Conservation (phyloP, 2,113 vertebrate species). For the Onychorhynchus coronatus region DNA sequence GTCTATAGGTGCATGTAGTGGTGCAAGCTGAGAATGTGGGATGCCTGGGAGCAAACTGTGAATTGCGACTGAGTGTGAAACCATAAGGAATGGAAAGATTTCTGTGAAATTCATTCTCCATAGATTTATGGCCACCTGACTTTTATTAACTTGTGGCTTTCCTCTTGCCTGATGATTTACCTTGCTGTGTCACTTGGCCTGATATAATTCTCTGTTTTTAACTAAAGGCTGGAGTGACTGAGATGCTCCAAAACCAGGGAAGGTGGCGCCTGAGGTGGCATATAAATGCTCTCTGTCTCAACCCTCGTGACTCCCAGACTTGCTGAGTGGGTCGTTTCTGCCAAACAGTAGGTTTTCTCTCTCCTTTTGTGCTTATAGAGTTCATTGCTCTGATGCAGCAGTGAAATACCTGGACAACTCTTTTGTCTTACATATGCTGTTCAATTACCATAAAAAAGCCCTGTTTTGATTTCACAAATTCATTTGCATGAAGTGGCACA, state of each 20-base stretch:
- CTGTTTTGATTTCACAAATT: not conserved
- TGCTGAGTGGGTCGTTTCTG: not conserved
- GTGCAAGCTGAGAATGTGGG: not conserved
- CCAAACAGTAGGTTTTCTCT: not conserved
- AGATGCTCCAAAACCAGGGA: not conserved
- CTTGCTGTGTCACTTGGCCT: not conserved
- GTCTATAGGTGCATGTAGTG: accelerated
- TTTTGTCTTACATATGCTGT: not conserved
- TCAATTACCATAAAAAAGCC: not conserved
- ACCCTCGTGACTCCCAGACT: not conserved
- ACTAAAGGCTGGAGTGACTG: not conserved
- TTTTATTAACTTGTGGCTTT: not conserved
- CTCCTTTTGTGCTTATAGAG: not conserved
- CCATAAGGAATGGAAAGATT: not conserved
- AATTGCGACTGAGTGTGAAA: accelerated
- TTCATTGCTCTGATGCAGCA: not conserved
- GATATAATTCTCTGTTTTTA: not conserved
- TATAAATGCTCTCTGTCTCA: not conserved
- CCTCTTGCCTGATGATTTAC: not conserved
- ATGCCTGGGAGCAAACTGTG: not conserved
- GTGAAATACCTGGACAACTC: not conserved
- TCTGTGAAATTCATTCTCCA: not conserved
- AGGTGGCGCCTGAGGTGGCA: not conserved
- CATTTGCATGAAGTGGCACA: not conserved
- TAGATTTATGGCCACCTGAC: not conserved